Percentiles rank a stretch among this genome's conserved stretches.
Evolutionary conservation across 2,888 invertebrate genomes (phyloP).

Genomic region (Leucoptera coffeella): DNA sequence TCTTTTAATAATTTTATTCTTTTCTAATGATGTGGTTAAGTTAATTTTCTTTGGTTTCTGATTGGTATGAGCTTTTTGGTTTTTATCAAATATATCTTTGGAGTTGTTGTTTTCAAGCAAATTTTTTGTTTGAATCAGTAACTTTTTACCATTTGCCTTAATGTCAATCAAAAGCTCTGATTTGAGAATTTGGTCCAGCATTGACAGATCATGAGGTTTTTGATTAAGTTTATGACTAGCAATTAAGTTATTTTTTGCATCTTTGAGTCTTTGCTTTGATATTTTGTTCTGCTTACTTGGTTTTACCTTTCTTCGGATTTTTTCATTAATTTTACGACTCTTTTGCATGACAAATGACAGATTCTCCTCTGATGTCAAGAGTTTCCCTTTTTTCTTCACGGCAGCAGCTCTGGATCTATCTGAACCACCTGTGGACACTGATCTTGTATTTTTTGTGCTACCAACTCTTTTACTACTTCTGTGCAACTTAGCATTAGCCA

Average conservation of each 20-base stretch:
- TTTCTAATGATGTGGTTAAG: not conserved
- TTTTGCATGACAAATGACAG: constrained; percentile 15
- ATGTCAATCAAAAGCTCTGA: constrained; percentile 26
- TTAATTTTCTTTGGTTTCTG: constrained; percentile 5
- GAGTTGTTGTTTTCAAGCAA: constrained; percentile 37
- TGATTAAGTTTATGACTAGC: constrained; percentile 15
- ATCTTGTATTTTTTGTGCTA: not conserved
- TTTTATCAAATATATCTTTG: constrained; percentile 23
- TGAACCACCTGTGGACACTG: too few relatives aligned
- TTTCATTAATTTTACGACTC: too few relatives aligned
- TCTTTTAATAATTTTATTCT: not conserved
- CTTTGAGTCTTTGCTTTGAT: constrained; percentile 6
- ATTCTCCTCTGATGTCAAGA: constrained; percentile 13
- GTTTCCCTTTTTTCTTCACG: constrained; percentile 6
- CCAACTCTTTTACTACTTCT: not conserved
- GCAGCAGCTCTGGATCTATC: not conserved
- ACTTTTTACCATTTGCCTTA: constrained; percentile 6
- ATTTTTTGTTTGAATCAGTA: constrained; percentile 4
- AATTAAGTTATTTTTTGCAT: constrained; percentile 11
- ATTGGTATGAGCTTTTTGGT: constrained; percentile 9
- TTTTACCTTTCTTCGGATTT: constrained; percentile 11
- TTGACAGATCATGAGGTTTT: constrained; percentile 15
- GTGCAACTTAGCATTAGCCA: constrained; percentile 36
- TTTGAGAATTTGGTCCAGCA: constrained; percentile 25
- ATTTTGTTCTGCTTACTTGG: constrained; percentile 8